Percentiles rank a stretch among this genome's conserved stretches.
Conservation (phyloP, 2,797 vertebrate species). For the Spondyliosoma cantharus region DNA sequence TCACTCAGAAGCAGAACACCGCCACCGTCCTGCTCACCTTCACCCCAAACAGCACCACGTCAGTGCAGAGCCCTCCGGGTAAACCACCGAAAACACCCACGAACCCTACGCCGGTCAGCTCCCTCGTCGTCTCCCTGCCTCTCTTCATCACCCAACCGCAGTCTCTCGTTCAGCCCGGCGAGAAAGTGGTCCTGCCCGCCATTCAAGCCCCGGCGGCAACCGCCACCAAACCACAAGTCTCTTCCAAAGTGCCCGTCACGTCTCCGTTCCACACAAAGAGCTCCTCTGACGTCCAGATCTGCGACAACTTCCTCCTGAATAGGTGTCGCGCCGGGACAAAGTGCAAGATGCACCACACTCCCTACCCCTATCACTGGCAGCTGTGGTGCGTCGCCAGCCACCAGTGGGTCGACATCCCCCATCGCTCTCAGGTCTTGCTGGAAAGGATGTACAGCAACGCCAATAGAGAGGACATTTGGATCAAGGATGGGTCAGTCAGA, state of each 20-base stretch:
- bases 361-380: conserved; percentile 79
- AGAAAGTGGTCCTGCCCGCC: not conserved
- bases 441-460: conserved; percentile 70
- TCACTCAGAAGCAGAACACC: not conserved
- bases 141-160: conserved; percentile 36
- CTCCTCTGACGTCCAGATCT: conserved; percentile 51
- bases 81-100: not conserved
- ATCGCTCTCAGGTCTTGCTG: conserved; percentile 56
- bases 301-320: conserved; percentile 70
- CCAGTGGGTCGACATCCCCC: conserved; percentile 62
- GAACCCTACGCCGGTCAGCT: not conserved
- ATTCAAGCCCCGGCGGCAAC: not conserved
- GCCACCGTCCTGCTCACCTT: conserved; percentile 29
- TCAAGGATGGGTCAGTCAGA: conserved; percentile 65
- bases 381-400: conserved; percentile 16
- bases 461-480: accelerated
- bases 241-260: accelerated
- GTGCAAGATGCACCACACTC: conserved; percentile 76
- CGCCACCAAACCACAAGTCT: not conserved
- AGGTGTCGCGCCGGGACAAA: not conserved
- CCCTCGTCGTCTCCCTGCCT: conserved; percentile 36
- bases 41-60: conserved; percentile 4
- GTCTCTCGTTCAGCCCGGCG: not conserved
- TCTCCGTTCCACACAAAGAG: conserved; percentile 52
- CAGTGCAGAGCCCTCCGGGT: not conserved